Evolutionary conservation across 2,113 vertebrate genomes (phyloP).

Genomic region (Cochlearius cochlearius): DNA sequence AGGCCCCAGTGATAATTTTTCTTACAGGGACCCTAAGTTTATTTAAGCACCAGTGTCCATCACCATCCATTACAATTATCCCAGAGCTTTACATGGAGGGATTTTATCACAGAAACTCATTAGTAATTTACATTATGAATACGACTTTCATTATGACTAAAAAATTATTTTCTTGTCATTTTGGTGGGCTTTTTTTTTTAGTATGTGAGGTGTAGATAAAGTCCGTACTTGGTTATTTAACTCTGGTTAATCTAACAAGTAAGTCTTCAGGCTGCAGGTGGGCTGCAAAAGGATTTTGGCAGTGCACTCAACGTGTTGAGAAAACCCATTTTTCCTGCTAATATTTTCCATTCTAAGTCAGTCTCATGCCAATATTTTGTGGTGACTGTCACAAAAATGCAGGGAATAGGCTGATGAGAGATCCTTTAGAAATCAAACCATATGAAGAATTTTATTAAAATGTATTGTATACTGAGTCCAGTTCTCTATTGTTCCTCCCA

Average conservation of each 20-base stretch:
- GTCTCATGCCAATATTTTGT: background rate
- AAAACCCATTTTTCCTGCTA: background rate
- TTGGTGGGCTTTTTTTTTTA: background rate
- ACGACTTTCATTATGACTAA: background rate
- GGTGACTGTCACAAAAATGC: background rate
- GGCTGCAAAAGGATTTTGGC: background rate
- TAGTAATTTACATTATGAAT: background rate
- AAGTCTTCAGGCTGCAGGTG: background rate
- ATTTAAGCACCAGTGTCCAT: background rate
- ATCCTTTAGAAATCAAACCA: background rate
- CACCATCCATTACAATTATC: background rate
- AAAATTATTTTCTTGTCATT: background rate
- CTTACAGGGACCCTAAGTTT: background rate
- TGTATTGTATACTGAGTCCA: background rate
- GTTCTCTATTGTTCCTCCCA: background rate
- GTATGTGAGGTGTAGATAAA: background rate
- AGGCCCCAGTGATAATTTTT: background rate
- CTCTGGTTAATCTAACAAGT: background rate
- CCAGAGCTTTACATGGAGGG: background rate
- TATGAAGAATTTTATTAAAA: background rate
- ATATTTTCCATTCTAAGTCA: background rate
- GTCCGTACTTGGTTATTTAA: background rate
- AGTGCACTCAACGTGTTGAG: background rate
- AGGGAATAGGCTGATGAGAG: background rate
- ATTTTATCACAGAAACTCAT: background rate